phyloP scores from a whole-genome alignment of 2,888 invertebrate genomes.

The Sisyra terminalis region DNA sequence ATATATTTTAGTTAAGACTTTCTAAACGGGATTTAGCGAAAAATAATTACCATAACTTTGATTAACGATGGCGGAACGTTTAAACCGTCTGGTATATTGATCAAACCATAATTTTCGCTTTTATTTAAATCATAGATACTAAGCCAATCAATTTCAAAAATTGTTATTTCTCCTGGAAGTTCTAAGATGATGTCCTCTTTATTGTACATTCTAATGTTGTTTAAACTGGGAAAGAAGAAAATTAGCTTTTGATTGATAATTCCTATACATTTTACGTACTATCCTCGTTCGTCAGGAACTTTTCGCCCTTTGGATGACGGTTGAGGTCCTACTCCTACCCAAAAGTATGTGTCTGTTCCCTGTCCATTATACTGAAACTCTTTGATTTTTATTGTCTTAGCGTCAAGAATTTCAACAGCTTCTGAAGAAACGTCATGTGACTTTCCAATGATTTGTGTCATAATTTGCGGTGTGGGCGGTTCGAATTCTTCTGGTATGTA shows the following conservation, averaged over 20 bases:
- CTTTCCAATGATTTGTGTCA: constrained; percentile 39
- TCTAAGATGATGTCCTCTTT: constrained; percentile 56
- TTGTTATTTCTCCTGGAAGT: constrained; percentile 66
- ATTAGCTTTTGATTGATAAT: too few species aligned
- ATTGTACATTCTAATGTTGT: constrained; percentile 54
- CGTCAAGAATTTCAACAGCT: constrained; percentile 58
- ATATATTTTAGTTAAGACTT: constrained; percentile 3
- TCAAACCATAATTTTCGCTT: constrained; percentile 52
- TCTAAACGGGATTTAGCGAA: constrained; percentile 4
- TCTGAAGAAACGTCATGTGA: constrained; percentile 52
- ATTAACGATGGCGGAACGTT: constrained; percentile 78
- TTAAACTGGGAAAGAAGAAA: constrained; percentile 38
- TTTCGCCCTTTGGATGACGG: constrained; percentile 65
- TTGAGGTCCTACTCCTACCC: constrained; percentile 78
- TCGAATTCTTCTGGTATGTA: constrained; percentile 83
- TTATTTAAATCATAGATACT: constrained; percentile 57
- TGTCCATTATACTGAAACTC: constrained; percentile 63
- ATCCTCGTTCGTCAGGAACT: constrained; percentile 83
- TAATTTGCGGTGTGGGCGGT: constrained; percentile 54
- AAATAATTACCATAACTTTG: constrained; percentile 32
- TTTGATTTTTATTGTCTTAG: constrained; percentile 60
- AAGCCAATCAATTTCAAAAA: constrained; percentile 73
- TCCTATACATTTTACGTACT: constrained; percentile 48
- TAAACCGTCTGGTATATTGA: constrained; percentile 60
- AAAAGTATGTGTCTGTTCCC: constrained; percentile 66